Base-by-base conservation (phyloP, 2,797 vertebrate genomes). In the Lepus townsendii region DNA sequence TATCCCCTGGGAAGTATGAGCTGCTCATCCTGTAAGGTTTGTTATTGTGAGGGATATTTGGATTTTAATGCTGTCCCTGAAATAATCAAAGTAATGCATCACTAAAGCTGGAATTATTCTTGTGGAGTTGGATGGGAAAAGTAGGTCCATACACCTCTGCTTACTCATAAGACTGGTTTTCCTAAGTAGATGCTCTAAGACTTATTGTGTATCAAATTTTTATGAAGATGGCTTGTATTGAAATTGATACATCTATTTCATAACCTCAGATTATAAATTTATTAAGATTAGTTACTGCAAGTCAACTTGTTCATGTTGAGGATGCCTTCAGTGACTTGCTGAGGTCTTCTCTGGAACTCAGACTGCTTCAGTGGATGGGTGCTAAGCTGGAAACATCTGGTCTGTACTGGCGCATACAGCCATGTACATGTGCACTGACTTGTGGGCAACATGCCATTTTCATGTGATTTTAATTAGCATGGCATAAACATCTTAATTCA, bases 341-440 rank as follows among this genome's bases (percentile, higher is more conserved):
- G 72, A 86, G 10, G 27, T 83, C 82, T 80, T 42, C 57, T 82
- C 35, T 94, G 72, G 57, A 93, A 92, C 52, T 35, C 27, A 60
- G 27, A 79, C 14, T n/a, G 5, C 32, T 78, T 24, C 88, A 94
- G 62, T 47, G 66, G 71, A 95, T 68, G 91, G 68, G 88, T 77
- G 65, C 50, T 91, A 76, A 69, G 72, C 82, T 38, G 93, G 90
- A 92, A 96, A 92, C 94, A 96, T 97, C 93, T 96, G 92, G 77
- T 47, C 60, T n/a, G 19, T 35, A 24, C 54, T 79, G 78, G 84
- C 71, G 42, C 65, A 11, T 72, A 76, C 75, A 83, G 30, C 42
- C 73, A 2, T 85, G 11, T 85, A 79, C 96, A 91, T 91, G 65
- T 90, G 85, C 65, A 11, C 54, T 97, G 1, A 0, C 42, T 17